Base-by-base conservation (phyloP, 2,888 invertebrate genomes). In the Invenusta paracnida region DNA sequence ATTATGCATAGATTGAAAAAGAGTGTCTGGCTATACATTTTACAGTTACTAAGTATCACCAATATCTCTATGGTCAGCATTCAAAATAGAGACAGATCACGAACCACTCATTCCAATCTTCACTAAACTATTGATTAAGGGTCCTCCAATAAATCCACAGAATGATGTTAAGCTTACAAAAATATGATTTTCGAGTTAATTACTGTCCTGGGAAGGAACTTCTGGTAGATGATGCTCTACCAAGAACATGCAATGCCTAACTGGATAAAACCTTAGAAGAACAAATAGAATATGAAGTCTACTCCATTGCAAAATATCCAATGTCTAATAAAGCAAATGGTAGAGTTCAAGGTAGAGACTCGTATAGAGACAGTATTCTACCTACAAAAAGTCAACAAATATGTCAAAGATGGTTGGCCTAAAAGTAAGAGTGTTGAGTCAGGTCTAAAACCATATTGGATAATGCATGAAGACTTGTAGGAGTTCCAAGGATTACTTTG, bases 201-300 rank as follows among this genome's bases (percentile, higher is more conserved):
- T 86, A 86, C 67, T 82, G 82, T 23, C 88, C 88, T 48, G 79
- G 79, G 2, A 79, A 79, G 23, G n/a, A 2, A 79, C 23, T 79
- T n/a, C n/a, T n/a, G n/a, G n/a, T n/a, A n/a, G n/a, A n/a, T n/a
- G 23, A 79, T 79, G 79, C 23, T 5, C 29, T 79, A 2, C 25
- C 79, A 2, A 79, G 79, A 79, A 25, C 25, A 79, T 2, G 27
- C 23, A 79, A 27, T 25, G 79, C 79, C 5, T 5, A 11, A 2
- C n/a, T 79, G 23, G 27, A n/a, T 79, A 23, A 27, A 79, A 79
- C 23, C 79, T 5, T 79, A 5, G 23, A 79, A 13, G 5, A n/a
- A n/a, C n/a, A n/a, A n/a, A n/a, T 79, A n/a, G 79, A 27, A 5
- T 28, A 23, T 79, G 79, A 27, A 5, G 29, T 27, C 25, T 28